phyloP scores from a whole-genome alignment of 2,888 invertebrate species.

The Lycia hirtaria region DNA sequence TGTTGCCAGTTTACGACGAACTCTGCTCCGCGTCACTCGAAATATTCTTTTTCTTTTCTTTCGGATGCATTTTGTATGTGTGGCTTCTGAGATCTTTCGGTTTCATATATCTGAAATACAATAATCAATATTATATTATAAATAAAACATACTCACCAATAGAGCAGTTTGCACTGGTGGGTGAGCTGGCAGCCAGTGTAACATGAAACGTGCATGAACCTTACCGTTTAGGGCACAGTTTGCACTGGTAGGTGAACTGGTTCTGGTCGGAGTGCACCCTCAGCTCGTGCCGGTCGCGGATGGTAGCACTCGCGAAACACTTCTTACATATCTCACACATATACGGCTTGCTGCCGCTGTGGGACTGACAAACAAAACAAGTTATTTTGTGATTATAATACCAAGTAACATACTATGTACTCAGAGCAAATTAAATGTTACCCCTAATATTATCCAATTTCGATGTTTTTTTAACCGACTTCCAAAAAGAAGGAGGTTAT shows the following conservation, averaged over 20 bases:
- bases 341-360: constrained; percentile 65
- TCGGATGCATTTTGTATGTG: constrained; percentile 68
- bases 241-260: constrained; percentile 63
- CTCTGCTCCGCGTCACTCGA: constrained; percentile 50
- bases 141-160: too few species aligned
- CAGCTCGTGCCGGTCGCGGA: constrained; percentile 63
- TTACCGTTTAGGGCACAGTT: constrained; percentile 62
- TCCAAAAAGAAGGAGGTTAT: too few species aligned
- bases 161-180: too few species aligned
- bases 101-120: constrained; percentile 60
- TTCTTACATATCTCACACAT: constrained; percentile 66
- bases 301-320: constrained; percentile 65
- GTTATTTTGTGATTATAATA: too few species aligned
- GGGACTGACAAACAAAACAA: constrained; percentile 66
- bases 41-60: constrained; percentile 45
- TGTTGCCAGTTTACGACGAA: not conserved
- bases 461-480: too few species aligned
- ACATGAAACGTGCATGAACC: too few species aligned
- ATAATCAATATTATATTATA: not conserved
- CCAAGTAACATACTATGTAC: too few species aligned
- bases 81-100: constrained; percentile 69
- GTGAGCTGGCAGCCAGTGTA: too few species aligned
- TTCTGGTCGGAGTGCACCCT: constrained; percentile 65
- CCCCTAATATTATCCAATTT: too few species aligned
- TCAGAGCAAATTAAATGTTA: too few species aligned